Percentiles rank a stretch among this genome's conserved stretches.
These are phyloP conservation scores for Paedocypris sp. DNA, from an alignment of 2,113 vertebrate species.

Conservation along the genomic window DNA sequence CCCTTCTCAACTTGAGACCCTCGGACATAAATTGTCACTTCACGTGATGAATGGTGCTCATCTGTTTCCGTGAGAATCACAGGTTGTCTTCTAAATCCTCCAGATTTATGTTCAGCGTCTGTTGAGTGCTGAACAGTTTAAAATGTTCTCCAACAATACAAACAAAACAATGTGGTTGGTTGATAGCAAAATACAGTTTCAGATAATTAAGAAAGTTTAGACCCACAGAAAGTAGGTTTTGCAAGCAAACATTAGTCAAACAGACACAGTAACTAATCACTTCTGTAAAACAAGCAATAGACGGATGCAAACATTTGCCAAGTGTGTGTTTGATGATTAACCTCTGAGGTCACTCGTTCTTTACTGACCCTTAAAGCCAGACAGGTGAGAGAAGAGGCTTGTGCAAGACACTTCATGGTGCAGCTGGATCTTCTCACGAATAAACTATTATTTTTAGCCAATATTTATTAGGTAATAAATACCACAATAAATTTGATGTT, in stretches of 20 bases:
- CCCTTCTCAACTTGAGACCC: not conserved
- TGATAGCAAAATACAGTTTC: no score
- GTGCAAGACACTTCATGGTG: constrained; percentile 2
- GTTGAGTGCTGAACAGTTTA: no score
- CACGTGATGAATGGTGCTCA: constrained; percentile 5
- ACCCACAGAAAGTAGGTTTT: not conserved
- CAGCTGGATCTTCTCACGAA: no score
- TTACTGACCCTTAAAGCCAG: not conserved
- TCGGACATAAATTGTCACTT: not conserved
- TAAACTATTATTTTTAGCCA: no score
- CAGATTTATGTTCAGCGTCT: no score
- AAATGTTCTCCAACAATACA: no score
- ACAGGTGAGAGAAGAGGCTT: no score
- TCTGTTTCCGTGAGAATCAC: constrained; percentile 2
- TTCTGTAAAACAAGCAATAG: constrained; percentile 1
- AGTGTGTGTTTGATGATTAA: constrained; percentile 17
- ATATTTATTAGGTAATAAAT: no score
- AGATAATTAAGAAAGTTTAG: no score
- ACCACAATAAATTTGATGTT: no score
- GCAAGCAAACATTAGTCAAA: not conserved
- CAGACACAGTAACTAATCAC: not conserved
- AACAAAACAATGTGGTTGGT: no score
- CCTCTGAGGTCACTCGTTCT: not conserved
- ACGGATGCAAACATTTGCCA: not conserved
- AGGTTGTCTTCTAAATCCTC: not conserved